Base-by-base conservation (phyloP, 1,140 invertebrate genomes). In the Cotesia typhae region DNA sequence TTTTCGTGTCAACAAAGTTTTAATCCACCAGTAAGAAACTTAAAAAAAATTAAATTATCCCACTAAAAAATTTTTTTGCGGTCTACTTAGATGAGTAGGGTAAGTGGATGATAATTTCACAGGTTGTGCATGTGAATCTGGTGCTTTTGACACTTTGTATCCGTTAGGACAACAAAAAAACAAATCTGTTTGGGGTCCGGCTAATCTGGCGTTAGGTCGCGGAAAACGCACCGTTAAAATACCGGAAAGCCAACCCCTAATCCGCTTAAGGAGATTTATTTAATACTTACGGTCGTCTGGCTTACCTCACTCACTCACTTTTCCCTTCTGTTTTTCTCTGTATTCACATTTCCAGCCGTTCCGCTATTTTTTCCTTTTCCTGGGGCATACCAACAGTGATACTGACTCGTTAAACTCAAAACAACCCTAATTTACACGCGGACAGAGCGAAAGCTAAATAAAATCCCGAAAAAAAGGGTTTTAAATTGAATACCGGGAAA, bases 211-310 rank as follows among this genome's bases (percentile, higher is more conserved):
- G 79, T 81, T 78, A 80, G 78, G 77, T 78, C 75, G 80, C 72
- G 67, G 82, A 83, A 82, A 81, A 84, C 77, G 80, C 77, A 70
- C 78, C 74, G 81, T 84, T 84, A 85, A 85, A 84, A 85, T 82
- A 83, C 82, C 81, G 81, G 80, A 84, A 84, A 85, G 78, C 80
- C 78, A 81, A 77, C 60, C 77, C 76, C 78, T 84, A 82, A 85
- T 83, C 82, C 82, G 79, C 79, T 85, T 85, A 84, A 83, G 78
- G 76, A 81, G 79, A 82, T 84, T 80, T 83, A 83, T 85, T 84
- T 85, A 83, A 84, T 84, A 83, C 83, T 83, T 82, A 82, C 78
- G 78, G 79, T 82, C 78, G 75, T 82, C 81, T 79, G 78, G 77
- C 74, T 81, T 74, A 75, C 75, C 77, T 83, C 78, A 74, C 76